These are phyloP conservation scores for Caenorhabditis elegans DNA, from an alignment of 1,140 invertebrate species.

Conservation along the genomic window WBcel235 BX284605.5:3968001-3968500, in stretches of 20 bases:
- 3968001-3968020: too few relatives aligned
- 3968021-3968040: too few relatives aligned
- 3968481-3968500: conserved; percentile 83
- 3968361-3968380: conserved; percentile 41
- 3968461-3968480: conserved; percentile 79
- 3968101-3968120: too few relatives aligned
- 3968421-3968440: conserved; percentile 86
- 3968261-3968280: neutral
- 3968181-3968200: too few relatives aligned
- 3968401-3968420: conserved; percentile 76
- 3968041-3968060: too few relatives aligned
- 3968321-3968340: neutral
- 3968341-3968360: conserved; percentile 24
- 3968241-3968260: neutral
- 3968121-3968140: too few relatives aligned
- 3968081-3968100: too few relatives aligned
- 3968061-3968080: too few relatives aligned
- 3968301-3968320: neutral
- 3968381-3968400: too few relatives aligned
- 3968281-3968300: neutral
- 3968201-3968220: too few relatives aligned
- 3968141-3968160: too few relatives aligned
- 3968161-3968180: too few relatives aligned
- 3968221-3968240: neutral
- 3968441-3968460: conserved; percentile 84